These are phyloP conservation scores for Myotis myotis DNA, from an alignment of 2,797 vertebrate genomes.

Conservation along the genomic window DNA sequence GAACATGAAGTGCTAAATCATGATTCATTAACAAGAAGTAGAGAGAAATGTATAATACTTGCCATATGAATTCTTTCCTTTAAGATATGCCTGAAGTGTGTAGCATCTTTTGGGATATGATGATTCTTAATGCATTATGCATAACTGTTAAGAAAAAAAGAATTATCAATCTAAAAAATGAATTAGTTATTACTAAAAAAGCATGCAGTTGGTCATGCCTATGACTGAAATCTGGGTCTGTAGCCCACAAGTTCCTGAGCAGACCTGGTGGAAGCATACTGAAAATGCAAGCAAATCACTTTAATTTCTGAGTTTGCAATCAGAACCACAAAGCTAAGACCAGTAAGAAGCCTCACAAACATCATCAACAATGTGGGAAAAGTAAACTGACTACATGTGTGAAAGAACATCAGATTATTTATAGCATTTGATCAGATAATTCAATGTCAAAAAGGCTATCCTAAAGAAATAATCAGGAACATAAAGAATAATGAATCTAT, in stretches of 20 bases:
- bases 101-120: neutral
- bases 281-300: neutral
- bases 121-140: neutral
- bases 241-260: neutral
- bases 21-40: neutral
- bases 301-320: neutral
- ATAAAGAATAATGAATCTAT: neutral
- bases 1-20: conserved; percentile 27
- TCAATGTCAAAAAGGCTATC: neutral
- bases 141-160: neutral
- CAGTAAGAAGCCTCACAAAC: neutral
- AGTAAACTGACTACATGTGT: neutral
- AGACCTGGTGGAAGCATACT: neutral
- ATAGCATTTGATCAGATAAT: neutral
- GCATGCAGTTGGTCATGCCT: neutral
- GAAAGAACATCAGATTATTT: neutral
- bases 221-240: neutral
- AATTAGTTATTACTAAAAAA: neutral
- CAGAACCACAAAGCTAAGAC: neutral
- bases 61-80: neutral
- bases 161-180: neutral
- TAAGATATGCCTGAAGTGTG: neutral
- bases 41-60: neutral
- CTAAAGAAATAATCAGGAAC: neutral
- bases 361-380: neutral